phyloP scores from a whole-genome alignment of 2,113 vertebrate species.

The Cromileptes altivelis region DNA sequence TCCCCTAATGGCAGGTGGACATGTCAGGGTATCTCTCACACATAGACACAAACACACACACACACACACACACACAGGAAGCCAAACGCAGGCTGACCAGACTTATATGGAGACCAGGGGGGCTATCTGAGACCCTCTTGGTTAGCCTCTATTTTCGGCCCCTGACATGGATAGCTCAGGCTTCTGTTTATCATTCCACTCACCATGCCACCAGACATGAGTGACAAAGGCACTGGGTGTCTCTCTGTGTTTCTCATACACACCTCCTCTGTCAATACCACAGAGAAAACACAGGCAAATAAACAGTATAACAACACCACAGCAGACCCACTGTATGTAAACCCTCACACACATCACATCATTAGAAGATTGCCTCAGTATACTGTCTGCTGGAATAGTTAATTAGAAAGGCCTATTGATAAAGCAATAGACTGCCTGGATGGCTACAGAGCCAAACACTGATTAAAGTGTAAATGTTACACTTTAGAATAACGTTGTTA shows the following conservation, averaged over 20 bases:
- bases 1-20: slow-evolving; percentile 79
- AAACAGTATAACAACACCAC: background rate
- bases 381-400: background rate
- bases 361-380: background rate
- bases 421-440: background rate
- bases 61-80: slow-evolving; percentile 41
- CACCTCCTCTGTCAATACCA: slow-evolving; percentile 33
- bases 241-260: slow-evolving; percentile 45
- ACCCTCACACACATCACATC: background rate
- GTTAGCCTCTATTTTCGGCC: slow-evolving; percentile 91
- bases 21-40: slow-evolving; percentile 60
- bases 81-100: slow-evolving; percentile 79
- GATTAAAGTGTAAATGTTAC: background rate
- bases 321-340: background rate
- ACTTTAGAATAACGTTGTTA: background rate
- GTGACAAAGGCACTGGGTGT: slow-evolving; percentile 70
- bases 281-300: background rate
- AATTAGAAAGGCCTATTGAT: slow-evolving; percentile 10
- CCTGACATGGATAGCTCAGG: slow-evolving; percentile 84
- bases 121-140: slow-evolving; percentile 76
- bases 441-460: background rate
- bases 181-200: slow-evolving; percentile 89
- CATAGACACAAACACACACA: background rate
- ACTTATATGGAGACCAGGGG: slow-evolving; percentile 87
- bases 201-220: slow-evolving; percentile 74